Base-by-base conservation (phyloP, 2,888 invertebrate genomes). In the Sphinx pinastri region DNA sequence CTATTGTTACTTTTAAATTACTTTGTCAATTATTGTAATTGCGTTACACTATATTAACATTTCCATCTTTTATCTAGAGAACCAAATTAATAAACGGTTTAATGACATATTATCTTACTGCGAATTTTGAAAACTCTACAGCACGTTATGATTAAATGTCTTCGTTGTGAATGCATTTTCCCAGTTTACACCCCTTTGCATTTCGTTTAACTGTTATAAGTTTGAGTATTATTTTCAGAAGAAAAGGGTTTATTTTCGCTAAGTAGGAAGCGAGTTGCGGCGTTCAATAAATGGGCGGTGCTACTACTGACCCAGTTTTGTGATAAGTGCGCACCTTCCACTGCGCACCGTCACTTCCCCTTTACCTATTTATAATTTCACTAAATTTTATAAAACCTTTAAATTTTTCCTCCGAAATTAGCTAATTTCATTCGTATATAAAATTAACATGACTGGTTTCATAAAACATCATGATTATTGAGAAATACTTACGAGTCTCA, bases 201-300 rank as follows among this genome's bases (percentile, higher is more conserved):
- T 79, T 80, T 82, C 74, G 72, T 71, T 67, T 55, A 60, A 52
- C 72, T 78, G 72, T 75, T 74, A 73, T 59, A 71, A 90, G 76
- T 86, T 84, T 89, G 84, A 84, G 74, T 80, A 80, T 76, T 93
- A 87, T 84, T 79, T 76, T 77, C 79, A 81, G 77, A 71, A 74
- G 70, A 71, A 80, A 84, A 93, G 84, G 81, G 92, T 87, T 84
- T 84, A 88, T 86, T 91, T 91, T 88, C 73, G 85, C 78, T 76
- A 79, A 84, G 84, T 80, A 79, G 75, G 75, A 79, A 75, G 78
- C 73, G 75, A 76, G 79, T 77, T 81, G 81, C 76, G 83, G 79
- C 87, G 93, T 88, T 94, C 94, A 87, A 94, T 94, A 94, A 92
- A 92, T 88, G 91, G 94, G 94, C 92, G 94, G 91, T 79, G 88